A percentile compares a stretch with the other conserved stretches of the same genome.
phyloP scores from a whole-genome alignment of 64 coral and sea anemone genomes.

The Platygyra sinensis region DNA sequence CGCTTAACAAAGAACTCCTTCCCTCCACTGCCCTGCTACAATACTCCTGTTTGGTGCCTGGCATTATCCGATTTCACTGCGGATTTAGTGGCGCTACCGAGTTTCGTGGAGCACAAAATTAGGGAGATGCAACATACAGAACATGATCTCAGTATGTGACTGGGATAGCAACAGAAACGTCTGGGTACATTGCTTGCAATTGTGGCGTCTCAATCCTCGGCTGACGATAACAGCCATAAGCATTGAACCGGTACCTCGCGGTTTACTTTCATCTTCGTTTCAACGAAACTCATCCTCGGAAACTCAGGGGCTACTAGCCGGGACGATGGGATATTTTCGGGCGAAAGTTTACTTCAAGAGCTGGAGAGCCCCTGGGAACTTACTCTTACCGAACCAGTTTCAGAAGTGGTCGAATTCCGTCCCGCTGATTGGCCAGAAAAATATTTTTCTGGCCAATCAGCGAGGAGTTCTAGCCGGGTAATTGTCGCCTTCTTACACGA shows the following conservation, averaged over 20 bases:
- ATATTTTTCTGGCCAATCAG: no score
- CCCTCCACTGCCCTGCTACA: constrained; percentile 22
- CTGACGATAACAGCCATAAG: constrained; percentile 25
- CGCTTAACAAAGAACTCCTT: constrained; percentile 16
- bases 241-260: constrained; percentile 8
- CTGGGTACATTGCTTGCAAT: neutral
- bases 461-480: no score
- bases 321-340: no score
- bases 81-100: neutral
- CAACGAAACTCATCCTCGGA: no score
- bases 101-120: constrained; percentile 36
- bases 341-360: no score
- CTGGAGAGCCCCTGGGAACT: no score
- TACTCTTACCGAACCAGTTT: no score
- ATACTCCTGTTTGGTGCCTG: neutral
- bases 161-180: neutral
- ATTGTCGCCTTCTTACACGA: no score
- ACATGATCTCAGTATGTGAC: neutral
- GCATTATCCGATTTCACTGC: constrained; percentile 16
- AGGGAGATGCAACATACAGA: neutral
- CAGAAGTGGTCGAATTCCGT: no score
- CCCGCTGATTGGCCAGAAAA: no score
- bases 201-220: neutral
- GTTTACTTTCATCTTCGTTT: constrained; percentile 4
- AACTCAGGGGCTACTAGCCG: no score